Conservation (phyloP, 2,888 invertebrate genomes). For the Cheilosia vulpina region DNA sequence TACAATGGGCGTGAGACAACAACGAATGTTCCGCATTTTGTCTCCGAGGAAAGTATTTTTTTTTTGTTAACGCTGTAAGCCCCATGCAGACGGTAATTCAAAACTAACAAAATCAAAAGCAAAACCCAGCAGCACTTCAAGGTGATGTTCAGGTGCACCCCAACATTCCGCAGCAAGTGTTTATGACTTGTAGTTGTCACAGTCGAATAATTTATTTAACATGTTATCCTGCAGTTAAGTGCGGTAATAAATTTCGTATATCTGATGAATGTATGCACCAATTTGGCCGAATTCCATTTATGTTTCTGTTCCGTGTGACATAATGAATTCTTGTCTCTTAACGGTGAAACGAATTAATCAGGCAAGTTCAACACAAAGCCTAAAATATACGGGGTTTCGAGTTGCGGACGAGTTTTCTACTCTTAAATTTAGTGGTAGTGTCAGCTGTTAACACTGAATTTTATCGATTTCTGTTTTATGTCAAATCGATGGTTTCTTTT, state of each 20-base stretch:
- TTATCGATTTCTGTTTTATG: not conserved
- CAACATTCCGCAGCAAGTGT: slow-evolving; percentile 25
- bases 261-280: slow-evolving; percentile 4
- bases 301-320: not conserved
- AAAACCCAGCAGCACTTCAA: slow-evolving; percentile 10
- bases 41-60: not conserved
- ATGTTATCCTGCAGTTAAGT: slow-evolving; percentile 10
- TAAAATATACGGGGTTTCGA: slow-evolving; percentile 4
- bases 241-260: slow-evolving; percentile 8
- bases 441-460: slow-evolving; percentile 37
- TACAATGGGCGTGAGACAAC: slow-evolving; percentile 21
- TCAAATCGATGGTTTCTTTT: not conserved
- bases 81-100: not conserved
- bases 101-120: not conserved
- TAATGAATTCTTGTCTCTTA: slow-evolving; percentile 3
- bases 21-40: not conserved
- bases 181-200: slow-evolving; percentile 10
- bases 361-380: not conserved
- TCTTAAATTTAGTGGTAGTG: slow-evolving; percentile 4
- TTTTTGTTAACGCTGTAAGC: not conserved
- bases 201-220: slow-evolving; percentile 18
- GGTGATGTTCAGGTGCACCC: slow-evolving; percentile 9
- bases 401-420: not conserved
- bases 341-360: slow-evolving; percentile 43
- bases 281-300: not conserved